Conservation (phyloP, 2,113 vertebrate genomes). For the Pitta sordida region DNA sequence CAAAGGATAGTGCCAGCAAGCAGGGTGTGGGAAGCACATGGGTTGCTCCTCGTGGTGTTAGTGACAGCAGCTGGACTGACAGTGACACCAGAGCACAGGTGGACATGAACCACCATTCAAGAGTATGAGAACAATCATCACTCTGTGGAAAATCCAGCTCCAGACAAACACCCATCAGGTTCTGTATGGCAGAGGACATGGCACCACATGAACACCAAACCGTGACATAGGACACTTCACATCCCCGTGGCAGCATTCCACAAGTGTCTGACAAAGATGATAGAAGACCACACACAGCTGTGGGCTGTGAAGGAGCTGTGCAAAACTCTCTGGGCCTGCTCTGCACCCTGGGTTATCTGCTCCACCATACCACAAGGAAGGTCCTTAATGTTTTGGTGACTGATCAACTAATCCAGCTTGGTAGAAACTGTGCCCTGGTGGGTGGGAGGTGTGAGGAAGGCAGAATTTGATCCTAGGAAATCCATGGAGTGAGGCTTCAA, state of each 20-base stretch:
- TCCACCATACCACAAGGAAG: neutral
- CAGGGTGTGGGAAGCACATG: neutral
- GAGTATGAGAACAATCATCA: accelerated
- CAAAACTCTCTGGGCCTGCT: neutral
- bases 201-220: neutral
- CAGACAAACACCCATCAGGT: neutral
- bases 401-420: neutral
- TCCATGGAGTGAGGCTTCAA: neutral
- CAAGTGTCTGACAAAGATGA: accelerated
- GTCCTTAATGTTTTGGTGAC: neutral
- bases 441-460: neutral
- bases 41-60: neutral
- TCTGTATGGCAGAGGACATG: neutral
- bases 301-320: neutral
- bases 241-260: neutral
- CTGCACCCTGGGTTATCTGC: neutral
- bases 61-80: neutral
- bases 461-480: neutral
- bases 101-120: accelerated
- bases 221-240: accelerated
- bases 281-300: accelerated
- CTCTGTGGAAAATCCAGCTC: neutral
- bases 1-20: neutral
- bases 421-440: accelerated
- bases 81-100: neutral